phyloP scores from a whole-genome alignment of 2,113 vertebrate genomes.

The Pontoporia blainvillei region DNA sequence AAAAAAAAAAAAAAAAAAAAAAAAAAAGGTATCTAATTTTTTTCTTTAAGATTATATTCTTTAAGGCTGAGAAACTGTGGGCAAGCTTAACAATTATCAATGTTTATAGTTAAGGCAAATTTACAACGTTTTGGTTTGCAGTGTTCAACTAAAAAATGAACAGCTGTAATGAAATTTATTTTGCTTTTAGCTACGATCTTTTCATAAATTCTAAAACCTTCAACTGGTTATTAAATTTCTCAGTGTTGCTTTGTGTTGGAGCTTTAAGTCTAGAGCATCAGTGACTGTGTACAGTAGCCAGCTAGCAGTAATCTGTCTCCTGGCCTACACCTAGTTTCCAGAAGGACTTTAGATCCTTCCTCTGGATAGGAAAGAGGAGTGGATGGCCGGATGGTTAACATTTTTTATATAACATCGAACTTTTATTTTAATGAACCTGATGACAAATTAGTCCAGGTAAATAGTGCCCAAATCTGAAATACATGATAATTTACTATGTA shows the following conservation, averaged over 20 bases:
- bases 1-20: too few species aligned
- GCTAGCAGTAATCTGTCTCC: not conserved
- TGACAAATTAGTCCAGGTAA: not conserved
- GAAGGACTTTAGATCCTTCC: not conserved
- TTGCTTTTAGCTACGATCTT: not conserved
- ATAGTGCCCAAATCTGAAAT: conserved; percentile 2
- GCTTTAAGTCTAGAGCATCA: not conserved
- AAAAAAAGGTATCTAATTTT: too few species aligned
- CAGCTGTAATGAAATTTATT: not conserved
- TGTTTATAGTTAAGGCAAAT: too few species aligned
- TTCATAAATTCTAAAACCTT: not conserved
- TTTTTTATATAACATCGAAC: not conserved
- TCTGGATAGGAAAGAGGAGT: not conserved
- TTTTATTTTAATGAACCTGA: not conserved
- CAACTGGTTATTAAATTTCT: not conserved
- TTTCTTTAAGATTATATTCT: not conserved
- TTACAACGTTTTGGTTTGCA: not conserved
- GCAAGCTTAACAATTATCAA: not conserved
- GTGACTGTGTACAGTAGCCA: not conserved
- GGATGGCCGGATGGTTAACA: not conserved
- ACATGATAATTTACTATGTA: not conserved
- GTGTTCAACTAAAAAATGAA: not conserved
- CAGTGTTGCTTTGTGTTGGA: not conserved
- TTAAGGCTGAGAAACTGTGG: not conserved
- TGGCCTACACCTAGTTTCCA: not conserved